phyloP scores from a whole-genome alignment of 2,797 vertebrate genomes.

The Delichon dasypus region DNA sequence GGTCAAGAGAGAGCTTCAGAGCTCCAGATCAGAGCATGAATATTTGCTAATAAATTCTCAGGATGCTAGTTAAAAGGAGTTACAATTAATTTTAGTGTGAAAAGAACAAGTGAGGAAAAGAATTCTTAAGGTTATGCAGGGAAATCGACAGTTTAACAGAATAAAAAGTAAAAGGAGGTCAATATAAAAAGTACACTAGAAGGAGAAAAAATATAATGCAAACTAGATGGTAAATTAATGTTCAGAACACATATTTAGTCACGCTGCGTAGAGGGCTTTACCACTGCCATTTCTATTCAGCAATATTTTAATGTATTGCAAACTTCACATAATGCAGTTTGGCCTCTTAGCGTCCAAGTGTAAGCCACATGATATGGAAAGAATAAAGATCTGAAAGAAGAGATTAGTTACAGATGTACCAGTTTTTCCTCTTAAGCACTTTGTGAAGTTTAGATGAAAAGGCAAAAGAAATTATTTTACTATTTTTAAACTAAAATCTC shows the following conservation, averaged over 20 bases:
- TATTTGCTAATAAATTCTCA: neutral
- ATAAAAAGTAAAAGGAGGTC: neutral
- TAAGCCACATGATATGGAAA: neutral
- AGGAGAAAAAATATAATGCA: neutral
- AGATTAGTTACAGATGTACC: neutral
- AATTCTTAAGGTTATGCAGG: neutral
- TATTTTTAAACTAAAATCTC: neutral
- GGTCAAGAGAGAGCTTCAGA: neutral
- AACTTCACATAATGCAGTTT: neutral
- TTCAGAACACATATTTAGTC: neutral
- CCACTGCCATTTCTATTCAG: neutral
- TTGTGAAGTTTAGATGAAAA: neutral
- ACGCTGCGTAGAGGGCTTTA: fast-evolving
- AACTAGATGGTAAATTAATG: neutral
- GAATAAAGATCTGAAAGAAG: neutral
- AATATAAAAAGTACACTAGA: neutral
- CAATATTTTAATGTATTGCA: neutral
- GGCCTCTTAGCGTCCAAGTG: neutral
- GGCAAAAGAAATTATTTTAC: neutral
- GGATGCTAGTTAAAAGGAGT: neutral
- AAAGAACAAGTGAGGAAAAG: neutral
- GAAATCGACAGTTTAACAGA: neutral
- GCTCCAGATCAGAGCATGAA: neutral
- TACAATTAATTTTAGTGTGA: neutral
- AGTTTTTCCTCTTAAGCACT: neutral